These are phyloP conservation scores for Eledone cirrhosa DNA, from an alignment of 2,888 invertebrate genomes.

Conservation along the genomic window DNA sequence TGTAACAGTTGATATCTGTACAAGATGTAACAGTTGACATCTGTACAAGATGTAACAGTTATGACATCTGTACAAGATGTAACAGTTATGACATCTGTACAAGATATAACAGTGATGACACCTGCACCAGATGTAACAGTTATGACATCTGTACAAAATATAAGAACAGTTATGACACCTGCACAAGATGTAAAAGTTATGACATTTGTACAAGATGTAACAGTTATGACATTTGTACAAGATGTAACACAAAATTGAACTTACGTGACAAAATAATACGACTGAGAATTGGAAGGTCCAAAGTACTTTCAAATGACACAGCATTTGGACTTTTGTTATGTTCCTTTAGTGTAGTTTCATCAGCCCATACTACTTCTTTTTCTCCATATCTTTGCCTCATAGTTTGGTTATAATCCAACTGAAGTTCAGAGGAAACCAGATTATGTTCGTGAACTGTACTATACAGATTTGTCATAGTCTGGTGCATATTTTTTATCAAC, in stretches of 20 bases:
- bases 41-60: too few relatives aligned
- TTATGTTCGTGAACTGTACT: constrained; percentile 50
- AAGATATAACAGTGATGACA: too few relatives aligned
- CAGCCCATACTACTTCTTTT: constrained; percentile 55
- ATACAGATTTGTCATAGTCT: constrained; percentile 51
- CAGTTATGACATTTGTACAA: too few relatives aligned
- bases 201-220: too few relatives aligned
- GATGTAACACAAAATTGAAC: constrained; percentile 7
- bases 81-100: too few relatives aligned
- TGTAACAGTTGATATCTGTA: too few relatives aligned
- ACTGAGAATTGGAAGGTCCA: constrained; percentile 38
- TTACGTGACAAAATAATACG: constrained; percentile 26
- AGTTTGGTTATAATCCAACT: constrained; percentile 43
- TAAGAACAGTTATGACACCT: too few relatives aligned
- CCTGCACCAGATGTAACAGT: too few relatives aligned
- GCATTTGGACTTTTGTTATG: constrained; percentile 20
- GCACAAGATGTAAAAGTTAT: too few relatives aligned
- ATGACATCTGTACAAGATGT: too few relatives aligned
- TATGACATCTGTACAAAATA: too few relatives aligned
- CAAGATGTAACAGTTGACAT: too few relatives aligned
- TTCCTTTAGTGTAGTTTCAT: constrained; percentile 37
- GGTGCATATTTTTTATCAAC: constrained; percentile 46
- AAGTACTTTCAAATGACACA: constrained; percentile 36
- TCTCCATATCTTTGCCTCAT: constrained; percentile 46
- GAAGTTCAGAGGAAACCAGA: constrained; percentile 48